These are phyloP conservation scores for Drosophila bunnanda DNA, from an alignment of 2,888 invertebrate genomes.

Conservation along the genomic window DNA sequence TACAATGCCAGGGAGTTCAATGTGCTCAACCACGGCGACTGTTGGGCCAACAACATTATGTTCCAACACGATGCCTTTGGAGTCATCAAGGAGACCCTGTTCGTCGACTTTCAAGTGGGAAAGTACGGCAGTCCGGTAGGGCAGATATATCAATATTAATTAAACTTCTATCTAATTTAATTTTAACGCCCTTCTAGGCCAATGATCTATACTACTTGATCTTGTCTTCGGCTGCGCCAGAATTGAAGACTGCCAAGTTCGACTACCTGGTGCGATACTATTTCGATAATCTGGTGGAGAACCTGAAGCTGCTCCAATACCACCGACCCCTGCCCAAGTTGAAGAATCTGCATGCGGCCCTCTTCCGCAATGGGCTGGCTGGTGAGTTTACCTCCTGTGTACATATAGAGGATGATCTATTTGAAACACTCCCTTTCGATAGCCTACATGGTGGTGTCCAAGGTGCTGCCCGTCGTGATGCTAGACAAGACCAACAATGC, in stretches of 20 bases:
- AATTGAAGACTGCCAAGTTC: constrained; percentile 79
- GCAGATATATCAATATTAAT: not conserved
- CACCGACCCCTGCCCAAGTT: constrained; percentile 82
- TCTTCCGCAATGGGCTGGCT: constrained; percentile 79
- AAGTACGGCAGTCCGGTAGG: constrained; percentile 71
- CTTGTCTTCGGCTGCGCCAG: constrained; percentile 73
- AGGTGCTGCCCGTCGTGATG: constrained; percentile 81
- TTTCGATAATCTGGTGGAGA: constrained; percentile 80
- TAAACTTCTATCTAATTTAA: no score
- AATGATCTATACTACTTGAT: constrained; percentile 80
- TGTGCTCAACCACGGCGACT: constrained; percentile 82
- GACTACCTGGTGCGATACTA: constrained; percentile 82
- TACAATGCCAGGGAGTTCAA: constrained; percentile 76
- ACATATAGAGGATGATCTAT: not conserved
- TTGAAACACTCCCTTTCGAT: not conserved
- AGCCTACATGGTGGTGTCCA: constrained; percentile 82
- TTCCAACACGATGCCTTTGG: constrained; percentile 82
- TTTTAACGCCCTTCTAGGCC: constrained; percentile 52
- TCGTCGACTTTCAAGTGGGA: constrained; percentile 80
- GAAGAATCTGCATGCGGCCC: constrained; percentile 75
- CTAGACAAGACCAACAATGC: constrained; percentile 73
- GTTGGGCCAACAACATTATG: constrained; percentile 83
- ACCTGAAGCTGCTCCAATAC: constrained; percentile 80
- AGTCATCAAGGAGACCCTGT: constrained; percentile 75
- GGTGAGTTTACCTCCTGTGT: constrained; percentile 60